Evolutionary conservation across 1,140 invertebrate genomes (phyloP).

Genomic region (Formica selysi): DNA sequence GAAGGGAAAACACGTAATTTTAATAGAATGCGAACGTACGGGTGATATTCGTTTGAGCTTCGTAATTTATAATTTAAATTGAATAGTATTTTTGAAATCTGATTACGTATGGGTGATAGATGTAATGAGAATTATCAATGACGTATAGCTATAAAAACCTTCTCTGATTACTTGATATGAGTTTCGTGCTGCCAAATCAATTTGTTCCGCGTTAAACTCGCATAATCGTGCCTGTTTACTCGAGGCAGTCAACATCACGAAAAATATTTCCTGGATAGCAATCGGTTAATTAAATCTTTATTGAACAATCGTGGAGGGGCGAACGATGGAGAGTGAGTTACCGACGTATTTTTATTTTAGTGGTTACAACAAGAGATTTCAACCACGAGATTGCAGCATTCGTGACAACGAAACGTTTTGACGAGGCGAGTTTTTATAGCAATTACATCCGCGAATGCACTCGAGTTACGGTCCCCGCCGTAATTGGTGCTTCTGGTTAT

Average conservation of each 20-base stretch:
- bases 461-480: slow-evolving; percentile 26
- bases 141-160: neutral
- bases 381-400: neutral
- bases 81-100: neutral
- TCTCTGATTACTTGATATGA: neutral
- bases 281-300: slow-evolving; percentile 49
- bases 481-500: slow-evolving; percentile 28
- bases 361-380: neutral
- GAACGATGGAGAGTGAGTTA: neutral
- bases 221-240: slow-evolving; percentile 15
- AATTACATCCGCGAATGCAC: slow-evolving; percentile 13
- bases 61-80: slow-evolving; percentile 33
- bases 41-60: slow-evolving; percentile 33
- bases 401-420: slow-evolving; percentile 13
- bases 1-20: slow-evolving; percentile 37
- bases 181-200: neutral
- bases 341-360: slow-evolving; percentile 3
- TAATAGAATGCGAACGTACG: slow-evolving; percentile 43
- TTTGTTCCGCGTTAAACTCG: slow-evolving; percentile 10
- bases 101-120: neutral
- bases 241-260: slow-evolving; percentile 1
- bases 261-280: neutral
- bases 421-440: slow-evolving; percentile 30
- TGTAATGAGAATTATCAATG: neutral
- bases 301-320: neutral